Conservation (phyloP, 2,888 invertebrate genomes). For the Pseudeuparius sepicola region DNA sequence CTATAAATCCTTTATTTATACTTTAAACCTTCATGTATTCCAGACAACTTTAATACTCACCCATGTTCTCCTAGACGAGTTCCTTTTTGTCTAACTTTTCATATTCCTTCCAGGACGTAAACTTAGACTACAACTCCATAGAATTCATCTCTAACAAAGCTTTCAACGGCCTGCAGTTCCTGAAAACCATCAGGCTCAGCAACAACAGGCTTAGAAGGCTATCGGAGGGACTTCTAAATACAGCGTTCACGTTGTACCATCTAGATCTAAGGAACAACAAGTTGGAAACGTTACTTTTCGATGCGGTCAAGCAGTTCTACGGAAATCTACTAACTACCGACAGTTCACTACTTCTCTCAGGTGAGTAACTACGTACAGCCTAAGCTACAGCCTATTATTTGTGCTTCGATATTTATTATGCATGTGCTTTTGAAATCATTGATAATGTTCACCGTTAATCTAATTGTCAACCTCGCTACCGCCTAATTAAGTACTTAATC, state of each 20-base stretch:
- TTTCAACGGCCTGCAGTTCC: constrained; percentile 62
- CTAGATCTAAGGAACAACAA: constrained; percentile 70
- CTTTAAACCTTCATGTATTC: too few species aligned
- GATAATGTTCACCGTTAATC: too few species aligned
- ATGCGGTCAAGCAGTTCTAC: constrained; percentile 53
- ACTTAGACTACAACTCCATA: constrained; percentile 39
- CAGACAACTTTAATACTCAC: too few species aligned
- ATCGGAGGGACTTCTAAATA: constrained; percentile 60
- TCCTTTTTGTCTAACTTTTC: too few species aligned
- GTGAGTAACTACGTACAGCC: constrained; percentile 1
- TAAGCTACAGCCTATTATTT: too few species aligned
- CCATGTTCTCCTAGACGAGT: too few species aligned
- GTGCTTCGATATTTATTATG: too few species aligned
- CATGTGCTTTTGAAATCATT: too few species aligned
- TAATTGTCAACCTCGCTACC: too few species aligned
- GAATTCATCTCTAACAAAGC: constrained; percentile 67
- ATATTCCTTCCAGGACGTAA: constrained; percentile 36
- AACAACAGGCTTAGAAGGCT: constrained; percentile 66
- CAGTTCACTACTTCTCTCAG: not conserved
- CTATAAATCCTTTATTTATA: too few species aligned
- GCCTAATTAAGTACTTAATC: too few species aligned
- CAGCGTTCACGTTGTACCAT: constrained; percentile 60
- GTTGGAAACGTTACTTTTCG: constrained; percentile 65
- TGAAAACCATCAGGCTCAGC: constrained; percentile 61
- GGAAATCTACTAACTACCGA: constrained; percentile 14